Conservation (phyloP, 2,113 vertebrate genomes). For the Chaenogobius annularis region DNA sequence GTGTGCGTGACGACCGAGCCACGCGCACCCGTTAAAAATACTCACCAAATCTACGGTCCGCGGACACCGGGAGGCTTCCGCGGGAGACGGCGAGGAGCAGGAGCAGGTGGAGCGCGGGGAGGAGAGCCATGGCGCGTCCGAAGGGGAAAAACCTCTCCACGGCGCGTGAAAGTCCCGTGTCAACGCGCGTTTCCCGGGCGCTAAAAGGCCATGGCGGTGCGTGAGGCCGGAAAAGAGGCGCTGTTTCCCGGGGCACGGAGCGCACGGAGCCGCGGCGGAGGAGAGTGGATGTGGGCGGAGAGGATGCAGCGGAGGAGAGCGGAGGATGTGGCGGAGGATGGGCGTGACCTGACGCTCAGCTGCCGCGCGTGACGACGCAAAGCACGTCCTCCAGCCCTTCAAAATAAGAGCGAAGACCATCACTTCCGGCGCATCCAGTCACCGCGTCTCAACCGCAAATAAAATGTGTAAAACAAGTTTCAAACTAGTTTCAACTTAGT, state of each 20-base stretch:
- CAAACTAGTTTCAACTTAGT: too few relatives aligned
- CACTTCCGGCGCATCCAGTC: too few relatives aligned
- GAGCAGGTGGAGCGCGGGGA: slow-evolving; percentile 49
- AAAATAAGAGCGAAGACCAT: too few relatives aligned
- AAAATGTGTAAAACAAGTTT: too few relatives aligned
- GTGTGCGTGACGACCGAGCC: too few relatives aligned
- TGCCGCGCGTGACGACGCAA: background rate
- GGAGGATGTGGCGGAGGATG: slow-evolving; percentile 33
- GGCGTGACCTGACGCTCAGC: slow-evolving; percentile 45
- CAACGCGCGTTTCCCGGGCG: too few relatives aligned
- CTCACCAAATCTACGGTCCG: slow-evolving; percentile 75
- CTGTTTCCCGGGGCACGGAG: too few relatives aligned
- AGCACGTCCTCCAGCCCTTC: slow-evolving; percentile 20
- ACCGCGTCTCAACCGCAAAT: too few relatives aligned
- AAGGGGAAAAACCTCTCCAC: background rate
- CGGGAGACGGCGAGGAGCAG: slow-evolving; percentile 34
- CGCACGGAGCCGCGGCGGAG: too few relatives aligned
- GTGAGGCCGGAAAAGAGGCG: slow-evolving; percentile 20
- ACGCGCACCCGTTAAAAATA: background rate
- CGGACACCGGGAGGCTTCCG: slow-evolving; percentile 41
- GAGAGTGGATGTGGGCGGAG: too few relatives aligned
- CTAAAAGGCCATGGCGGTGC: slow-evolving; percentile 40
- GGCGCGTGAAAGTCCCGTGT: background rate
- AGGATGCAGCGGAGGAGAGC: background rate
- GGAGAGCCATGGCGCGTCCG: slow-evolving; percentile 60